phyloP scores from a whole-genome alignment of 2,113 vertebrate species.

The Orthonyx spaldingii region DNA sequence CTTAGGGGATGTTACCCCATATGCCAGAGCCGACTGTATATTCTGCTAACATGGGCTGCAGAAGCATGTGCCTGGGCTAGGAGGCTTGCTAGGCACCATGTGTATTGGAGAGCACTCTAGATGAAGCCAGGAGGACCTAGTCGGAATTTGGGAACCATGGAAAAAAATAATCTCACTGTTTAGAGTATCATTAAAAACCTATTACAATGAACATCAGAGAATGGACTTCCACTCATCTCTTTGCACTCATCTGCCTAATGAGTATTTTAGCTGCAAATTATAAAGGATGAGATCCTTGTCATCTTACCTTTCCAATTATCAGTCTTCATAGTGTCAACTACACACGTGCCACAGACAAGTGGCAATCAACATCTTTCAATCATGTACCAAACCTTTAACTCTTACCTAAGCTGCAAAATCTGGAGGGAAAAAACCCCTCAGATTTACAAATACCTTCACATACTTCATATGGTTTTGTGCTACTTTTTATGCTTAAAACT shows the following conservation, averaged over 20 bases:
- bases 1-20: accelerated
- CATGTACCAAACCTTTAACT: background rate
- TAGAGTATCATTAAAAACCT: background rate
- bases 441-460: background rate
- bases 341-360: background rate
- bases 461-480: background rate
- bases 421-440: background rate
- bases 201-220: background rate
- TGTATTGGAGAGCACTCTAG: background rate
- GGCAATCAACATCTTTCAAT: background rate
- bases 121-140: background rate
- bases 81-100: background rate
- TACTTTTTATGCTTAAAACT: background rate
- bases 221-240: background rate
- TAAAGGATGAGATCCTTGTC: background rate
- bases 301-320: background rate
- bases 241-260: background rate
- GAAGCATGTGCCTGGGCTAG: background rate
- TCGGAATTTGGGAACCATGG: background rate
- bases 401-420: background rate
- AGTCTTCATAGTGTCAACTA: background rate
- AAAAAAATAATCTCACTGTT: background rate
- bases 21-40: background rate
- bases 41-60: background rate
- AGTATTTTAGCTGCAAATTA: background rate